These are phyloP conservation scores for Amaurobius ferox DNA, from an alignment of 2,888 invertebrate genomes.

Conservation along the genomic window DNA sequence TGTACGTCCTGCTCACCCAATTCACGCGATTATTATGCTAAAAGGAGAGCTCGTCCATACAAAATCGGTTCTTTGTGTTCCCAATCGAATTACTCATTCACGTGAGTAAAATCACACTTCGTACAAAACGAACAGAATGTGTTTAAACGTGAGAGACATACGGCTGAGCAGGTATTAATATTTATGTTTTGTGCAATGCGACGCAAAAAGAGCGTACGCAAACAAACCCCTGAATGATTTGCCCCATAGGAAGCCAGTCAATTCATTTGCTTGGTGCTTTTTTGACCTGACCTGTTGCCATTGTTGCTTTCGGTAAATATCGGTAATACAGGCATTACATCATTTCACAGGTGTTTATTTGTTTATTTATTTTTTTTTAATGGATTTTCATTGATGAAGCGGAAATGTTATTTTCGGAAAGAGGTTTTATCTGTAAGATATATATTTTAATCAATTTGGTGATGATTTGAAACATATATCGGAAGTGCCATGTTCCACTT, in stretches of 20 bases:
- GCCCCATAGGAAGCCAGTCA: conserved; percentile 17
- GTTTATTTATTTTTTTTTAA: too few relatives aligned
- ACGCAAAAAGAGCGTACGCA: not conserved
- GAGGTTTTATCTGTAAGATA: too few relatives aligned
- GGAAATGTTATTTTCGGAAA: too few relatives aligned
- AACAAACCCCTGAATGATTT: not conserved
- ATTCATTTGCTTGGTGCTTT: not conserved
- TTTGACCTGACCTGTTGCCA: conserved; percentile 30
- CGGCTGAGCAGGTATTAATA: conserved; percentile 21
- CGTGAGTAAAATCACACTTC: not conserved
- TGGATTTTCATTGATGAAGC: too few relatives aligned
- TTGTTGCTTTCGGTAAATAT: conserved; percentile 26
- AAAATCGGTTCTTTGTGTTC: too few relatives aligned
- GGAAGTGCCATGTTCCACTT: too few relatives aligned
- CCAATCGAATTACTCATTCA: not conserved
- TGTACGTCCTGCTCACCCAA: too few relatives aligned
- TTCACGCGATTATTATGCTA: too few relatives aligned
- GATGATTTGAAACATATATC: too few relatives aligned
- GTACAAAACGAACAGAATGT: not conserved
- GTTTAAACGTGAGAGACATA: not conserved
- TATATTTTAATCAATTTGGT: too few relatives aligned
- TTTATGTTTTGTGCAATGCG: conserved; percentile 12
- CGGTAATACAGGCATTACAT: conserved; percentile 20
- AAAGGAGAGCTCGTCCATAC: too few relatives aligned
- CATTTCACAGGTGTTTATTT: too few relatives aligned